Base-by-base conservation (phyloP, 2,888 invertebrate genomes). In the Epinotia nisella region DNA sequence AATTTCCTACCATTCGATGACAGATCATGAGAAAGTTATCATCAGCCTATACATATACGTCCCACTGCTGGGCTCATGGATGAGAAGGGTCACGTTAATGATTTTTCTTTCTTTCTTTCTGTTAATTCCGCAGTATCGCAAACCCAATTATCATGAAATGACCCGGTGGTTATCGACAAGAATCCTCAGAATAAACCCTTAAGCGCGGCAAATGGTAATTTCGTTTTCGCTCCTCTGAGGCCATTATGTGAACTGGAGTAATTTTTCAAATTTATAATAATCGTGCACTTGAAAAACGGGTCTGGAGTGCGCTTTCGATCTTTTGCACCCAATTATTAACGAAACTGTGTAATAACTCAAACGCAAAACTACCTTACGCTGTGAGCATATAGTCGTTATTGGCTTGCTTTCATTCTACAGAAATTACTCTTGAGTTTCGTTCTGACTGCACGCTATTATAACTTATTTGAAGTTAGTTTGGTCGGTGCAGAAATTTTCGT, bases 231-330 rank as follows among this genome's bases (percentile, higher is more conserved):
- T 66, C 60, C 51, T n/a, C n/a, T 53, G 53, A 13, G 45, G 21
- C 61, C 17, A 68, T 72, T 68, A 62, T 51, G 56, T 49, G 62
- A 64, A 73, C 35, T 64, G 73, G 69, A 19, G 64, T 64, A 69
- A 73, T 73, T 69, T 73, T 59, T 68, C 58, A 73, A 73, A 73
- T 73, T 49, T 58, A 72, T 72, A 72, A 72, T 72, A 61, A 67
- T 21, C 67, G 13, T 56, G 55, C 61, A 24, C 49, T 21, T 67
- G 45, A 72, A 61, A 72, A 67, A 72, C 71, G n/a, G 66, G 71
- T 61, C 55, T 62, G 61, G 67, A 17, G 53, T 45, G 55, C 56
- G 35, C 49, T 56, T 45, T 55, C 53, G 56, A 45, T 39, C 41
- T 67, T 72, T 68, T 68, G 67, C 35, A 17, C 13, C 29, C 10